Evolutionary conservation across 2,113 vertebrate genomes (phyloP).

Genomic region (Pygoscelis antarcticus): DNA sequence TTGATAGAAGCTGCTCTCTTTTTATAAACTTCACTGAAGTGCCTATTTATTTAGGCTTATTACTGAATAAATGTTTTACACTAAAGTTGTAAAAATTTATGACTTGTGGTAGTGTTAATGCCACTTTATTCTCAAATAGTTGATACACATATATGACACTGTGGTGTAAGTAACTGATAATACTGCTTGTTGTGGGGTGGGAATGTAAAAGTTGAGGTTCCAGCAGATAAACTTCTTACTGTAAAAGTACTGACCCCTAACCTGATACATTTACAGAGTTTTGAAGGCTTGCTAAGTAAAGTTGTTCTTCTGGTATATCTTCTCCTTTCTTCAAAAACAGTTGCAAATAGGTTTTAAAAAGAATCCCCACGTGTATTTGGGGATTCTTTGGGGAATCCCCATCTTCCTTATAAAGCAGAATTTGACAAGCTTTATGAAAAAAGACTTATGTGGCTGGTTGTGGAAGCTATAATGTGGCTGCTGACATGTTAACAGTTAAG

Average conservation of each 20-base stretch:
- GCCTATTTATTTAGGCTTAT: fast-evolving
- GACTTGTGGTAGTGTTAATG: neutral
- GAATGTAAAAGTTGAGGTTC: neutral
- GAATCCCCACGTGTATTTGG: neutral
- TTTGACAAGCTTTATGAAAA: neutral
- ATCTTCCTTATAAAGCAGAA: neutral
- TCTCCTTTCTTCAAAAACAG: neutral
- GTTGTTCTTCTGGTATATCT: neutral
- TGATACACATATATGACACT: fast-evolving
- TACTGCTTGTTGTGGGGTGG: neutral
- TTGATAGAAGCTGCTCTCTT: neutral
- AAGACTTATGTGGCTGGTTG: neutral
- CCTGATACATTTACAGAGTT: neutral
- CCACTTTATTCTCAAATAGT: neutral
- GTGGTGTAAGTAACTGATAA: neutral
- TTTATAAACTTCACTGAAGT: neutral
- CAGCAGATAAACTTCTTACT: neutral
- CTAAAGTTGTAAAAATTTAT: fast-evolving
- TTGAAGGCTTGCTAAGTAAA: neutral
- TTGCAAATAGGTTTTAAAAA: neutral
- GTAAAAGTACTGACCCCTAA: neutral
- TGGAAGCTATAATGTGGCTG: neutral
- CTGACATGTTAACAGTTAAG: neutral
- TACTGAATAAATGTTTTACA: neutral
- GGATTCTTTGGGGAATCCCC: too few relatives aligned